phyloP scores from a whole-genome alignment of 2,113 vertebrate species.

The Zosterops hypoxanthus region DNA sequence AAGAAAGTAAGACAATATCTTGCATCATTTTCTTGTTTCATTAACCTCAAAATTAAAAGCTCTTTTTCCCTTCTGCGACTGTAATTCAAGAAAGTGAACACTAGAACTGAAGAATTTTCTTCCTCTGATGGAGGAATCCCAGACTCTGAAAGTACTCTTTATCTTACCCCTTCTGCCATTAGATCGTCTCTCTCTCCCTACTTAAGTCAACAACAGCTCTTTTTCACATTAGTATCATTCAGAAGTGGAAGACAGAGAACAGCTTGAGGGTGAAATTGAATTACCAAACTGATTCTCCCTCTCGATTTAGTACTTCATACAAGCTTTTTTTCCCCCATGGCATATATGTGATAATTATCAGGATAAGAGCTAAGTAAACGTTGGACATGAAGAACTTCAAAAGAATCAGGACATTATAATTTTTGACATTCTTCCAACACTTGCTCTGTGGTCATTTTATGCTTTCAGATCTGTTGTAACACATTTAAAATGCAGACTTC shows the following conservation, averaged over 20 bases:
- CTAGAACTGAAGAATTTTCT: slow-evolving; percentile 13
- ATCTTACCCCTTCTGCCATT: not conserved
- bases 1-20: not conserved
- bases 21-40: not conserved
- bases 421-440: not conserved
- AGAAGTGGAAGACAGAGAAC: not conserved
- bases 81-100: slow-evolving; percentile 16
- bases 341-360: not conserved
- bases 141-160: not conserved
- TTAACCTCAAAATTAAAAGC: not conserved
- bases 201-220: not conserved
- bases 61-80: not conserved
- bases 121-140: not conserved
- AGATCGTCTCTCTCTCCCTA: not conserved
- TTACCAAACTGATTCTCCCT: not conserved
- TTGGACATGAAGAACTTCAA: not conserved
- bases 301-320: not conserved
- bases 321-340: not conserved
- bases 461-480: not conserved
- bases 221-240: slow-evolving; percentile 23
- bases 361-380: not conserved
- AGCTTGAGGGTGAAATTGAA: slow-evolving; percentile 15
- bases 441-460: not conserved
- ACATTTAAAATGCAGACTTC: slow-evolving; percentile 1
- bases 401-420: not conserved